phyloP scores from a whole-genome alignment of 2,888 invertebrate species.

The Germaria angustata region DNA sequence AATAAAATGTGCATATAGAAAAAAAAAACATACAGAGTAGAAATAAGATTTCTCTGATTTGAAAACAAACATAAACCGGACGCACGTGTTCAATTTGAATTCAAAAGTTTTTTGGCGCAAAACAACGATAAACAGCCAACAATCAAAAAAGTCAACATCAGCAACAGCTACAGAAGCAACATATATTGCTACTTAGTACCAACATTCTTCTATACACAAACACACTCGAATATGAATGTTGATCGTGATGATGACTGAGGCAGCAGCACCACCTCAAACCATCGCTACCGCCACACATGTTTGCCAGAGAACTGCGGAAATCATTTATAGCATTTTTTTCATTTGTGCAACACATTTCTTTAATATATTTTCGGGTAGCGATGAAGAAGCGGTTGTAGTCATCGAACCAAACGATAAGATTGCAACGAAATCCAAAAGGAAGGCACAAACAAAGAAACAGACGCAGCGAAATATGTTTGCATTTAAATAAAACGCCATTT shows the following conservation, averaged over 20 bases:
- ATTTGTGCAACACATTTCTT: slow-evolving; percentile 22
- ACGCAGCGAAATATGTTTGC: neutral
- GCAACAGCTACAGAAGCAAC: slow-evolving; percentile 44
- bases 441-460: neutral
- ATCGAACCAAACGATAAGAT: slow-evolving; percentile 51
- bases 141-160: slow-evolving; percentile 56
- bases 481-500: slow-evolving; percentile 35
- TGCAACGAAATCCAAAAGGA: slow-evolving; percentile 3
- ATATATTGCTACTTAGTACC: slow-evolving; percentile 15
- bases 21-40: slow-evolving; percentile 10
- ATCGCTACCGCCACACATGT: slow-evolving; percentile 32
- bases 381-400: slow-evolving; percentile 50
- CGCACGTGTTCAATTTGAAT: slow-evolving; percentile 65
- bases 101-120: slow-evolving; percentile 48
- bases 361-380: slow-evolving; percentile 38
- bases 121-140: slow-evolving; percentile 54
- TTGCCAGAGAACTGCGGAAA: slow-evolving; percentile 58
- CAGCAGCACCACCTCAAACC: slow-evolving; percentile 44
- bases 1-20: slow-evolving; percentile 48
- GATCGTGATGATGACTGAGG: slow-evolving; percentile 36
- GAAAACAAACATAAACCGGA: slow-evolving; percentile 62
- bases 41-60: slow-evolving; percentile 29
- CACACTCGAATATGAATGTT: neutral
- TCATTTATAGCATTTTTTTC: slow-evolving; percentile 56
- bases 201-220: neutral